Percentiles rank a stretch among this genome's conserved stretches.
phyloP scores from a whole-genome alignment of 2,888 invertebrate genomes.

The Tipula vernalis region DNA sequence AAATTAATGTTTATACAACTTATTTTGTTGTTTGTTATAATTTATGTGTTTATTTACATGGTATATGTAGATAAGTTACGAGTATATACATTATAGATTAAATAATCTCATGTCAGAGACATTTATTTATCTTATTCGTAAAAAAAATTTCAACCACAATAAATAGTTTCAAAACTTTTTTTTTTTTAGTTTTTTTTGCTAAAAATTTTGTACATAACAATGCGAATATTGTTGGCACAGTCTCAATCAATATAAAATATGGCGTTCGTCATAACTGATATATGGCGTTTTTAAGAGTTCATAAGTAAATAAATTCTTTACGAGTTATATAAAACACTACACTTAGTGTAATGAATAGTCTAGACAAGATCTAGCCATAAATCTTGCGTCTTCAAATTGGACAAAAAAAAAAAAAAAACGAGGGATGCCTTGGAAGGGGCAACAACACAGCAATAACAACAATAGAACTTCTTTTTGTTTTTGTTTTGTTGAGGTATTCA shows the following conservation, averaged over 20 bases:
- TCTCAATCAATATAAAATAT: not conserved
- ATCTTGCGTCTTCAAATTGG: not conserved
- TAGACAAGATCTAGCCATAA: not conserved
- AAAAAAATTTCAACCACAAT: not conserved
- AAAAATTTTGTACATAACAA: too few relatives aligned
- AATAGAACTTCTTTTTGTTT: too few relatives aligned
- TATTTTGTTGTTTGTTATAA: not conserved
- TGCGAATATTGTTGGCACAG: not conserved
- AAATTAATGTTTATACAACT: not conserved
- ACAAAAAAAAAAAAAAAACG: not conserved
- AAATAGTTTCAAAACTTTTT: not conserved
- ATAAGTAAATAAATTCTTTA: not conserved
- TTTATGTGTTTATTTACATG: not conserved
- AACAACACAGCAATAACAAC: too few relatives aligned
- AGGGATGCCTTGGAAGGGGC: too few relatives aligned
- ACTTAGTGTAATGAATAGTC: not conserved
- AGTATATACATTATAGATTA: not conserved
- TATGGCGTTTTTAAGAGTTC: not conserved
- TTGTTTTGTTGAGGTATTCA: too few relatives aligned
- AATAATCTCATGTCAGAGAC: not conserved
- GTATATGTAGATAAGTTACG: not conserved
- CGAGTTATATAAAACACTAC: not conserved
- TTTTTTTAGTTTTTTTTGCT: not conserved
- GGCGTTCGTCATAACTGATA: not conserved
- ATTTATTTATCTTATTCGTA: not conserved